phyloP scores from a whole-genome alignment of 2,888 invertebrate genomes.

The Agrochola macilenta region DNA sequence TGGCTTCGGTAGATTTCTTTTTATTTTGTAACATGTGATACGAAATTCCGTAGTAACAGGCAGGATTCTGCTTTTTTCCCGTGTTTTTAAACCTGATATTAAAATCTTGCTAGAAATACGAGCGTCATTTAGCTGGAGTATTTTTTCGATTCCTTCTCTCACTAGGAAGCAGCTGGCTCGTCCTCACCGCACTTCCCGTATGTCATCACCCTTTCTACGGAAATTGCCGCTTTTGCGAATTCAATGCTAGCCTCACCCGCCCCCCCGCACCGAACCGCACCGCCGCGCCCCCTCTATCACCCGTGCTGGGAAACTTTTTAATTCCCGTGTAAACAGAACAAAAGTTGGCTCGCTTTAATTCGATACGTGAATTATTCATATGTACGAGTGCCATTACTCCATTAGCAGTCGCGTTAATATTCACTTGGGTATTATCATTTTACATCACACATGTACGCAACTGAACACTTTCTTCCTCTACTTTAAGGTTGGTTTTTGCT shows the following conservation, averaged over 20 bases:
- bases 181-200: slow-evolving; percentile 54
- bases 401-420: slow-evolving; percentile 75
- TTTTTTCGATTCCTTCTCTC: slow-evolving; percentile 26
- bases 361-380: slow-evolving; percentile 78
- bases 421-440: slow-evolving; percentile 72
- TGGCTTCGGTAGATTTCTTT: neutral
- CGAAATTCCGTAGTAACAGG: neutral
- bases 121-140: neutral
- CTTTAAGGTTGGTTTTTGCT: slow-evolving; percentile 38
- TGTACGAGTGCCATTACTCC: slow-evolving; percentile 74
- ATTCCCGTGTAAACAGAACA: slow-evolving; percentile 76
- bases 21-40: neutral
- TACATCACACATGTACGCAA: slow-evolving; percentile 37
- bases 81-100: slow-evolving; percentile 2
- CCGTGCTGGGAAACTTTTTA: slow-evolving; percentile 70
- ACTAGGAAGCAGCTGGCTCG: slow-evolving; percentile 36
- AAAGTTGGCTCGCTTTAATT: slow-evolving; percentile 75
- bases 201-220: slow-evolving; percentile 59
- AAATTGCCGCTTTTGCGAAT: slow-evolving; percentile 70
- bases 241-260: slow-evolving; percentile 58
- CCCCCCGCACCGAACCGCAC: neutral
- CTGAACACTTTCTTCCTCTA: slow-evolving; percentile 38
- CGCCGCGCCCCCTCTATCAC: slow-evolving; percentile 21
- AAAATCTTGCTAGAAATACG: slow-evolving; percentile 6
- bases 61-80: neutral